Percentiles rank a stretch among this genome's conserved stretches.
These are phyloP conservation scores for Pelodytes ibericus DNA, from an alignment of 2,797 vertebrate genomes.

Conservation along the genomic window DNA sequence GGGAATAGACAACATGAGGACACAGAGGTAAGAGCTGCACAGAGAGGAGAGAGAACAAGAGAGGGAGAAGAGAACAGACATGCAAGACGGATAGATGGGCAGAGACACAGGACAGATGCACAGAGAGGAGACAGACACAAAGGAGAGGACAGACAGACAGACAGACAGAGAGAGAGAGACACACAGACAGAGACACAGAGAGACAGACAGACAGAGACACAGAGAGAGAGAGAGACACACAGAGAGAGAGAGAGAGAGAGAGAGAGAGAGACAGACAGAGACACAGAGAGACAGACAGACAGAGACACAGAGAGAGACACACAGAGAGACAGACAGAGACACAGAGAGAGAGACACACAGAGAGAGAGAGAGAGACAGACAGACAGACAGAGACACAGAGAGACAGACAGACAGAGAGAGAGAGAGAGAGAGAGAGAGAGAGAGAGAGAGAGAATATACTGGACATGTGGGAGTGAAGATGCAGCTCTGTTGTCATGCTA, in stretches of 20 bases:
- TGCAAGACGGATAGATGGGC: not conserved
- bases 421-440: conserved; percentile 2
- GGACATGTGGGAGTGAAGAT: conserved; percentile 39
- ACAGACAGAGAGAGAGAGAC: not conserved
- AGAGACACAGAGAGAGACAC: no score
- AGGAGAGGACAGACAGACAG: not conserved
- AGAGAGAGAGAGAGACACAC: not conserved
- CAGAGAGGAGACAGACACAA: not conserved
- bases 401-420: conserved; percentile 15
- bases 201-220: not conserved
- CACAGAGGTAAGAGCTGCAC: not conserved
- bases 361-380: not conserved
- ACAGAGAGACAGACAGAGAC: not conserved
- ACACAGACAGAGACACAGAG: not conserved
- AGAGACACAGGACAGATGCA: not conserved
- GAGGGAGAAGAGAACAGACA: not conserved
- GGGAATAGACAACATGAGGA: not conserved
- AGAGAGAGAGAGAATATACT: not conserved
- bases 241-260: not conserved
- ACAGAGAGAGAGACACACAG: not conserved
- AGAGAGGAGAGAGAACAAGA: not conserved
- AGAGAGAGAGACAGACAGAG: not conserved
- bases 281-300: not conserved
- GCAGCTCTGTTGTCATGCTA: conserved; percentile 37
- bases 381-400: not conserved